phyloP scores from a whole-genome alignment of 2,113 vertebrate species.

The Gymnarchus niloticus region DNA sequence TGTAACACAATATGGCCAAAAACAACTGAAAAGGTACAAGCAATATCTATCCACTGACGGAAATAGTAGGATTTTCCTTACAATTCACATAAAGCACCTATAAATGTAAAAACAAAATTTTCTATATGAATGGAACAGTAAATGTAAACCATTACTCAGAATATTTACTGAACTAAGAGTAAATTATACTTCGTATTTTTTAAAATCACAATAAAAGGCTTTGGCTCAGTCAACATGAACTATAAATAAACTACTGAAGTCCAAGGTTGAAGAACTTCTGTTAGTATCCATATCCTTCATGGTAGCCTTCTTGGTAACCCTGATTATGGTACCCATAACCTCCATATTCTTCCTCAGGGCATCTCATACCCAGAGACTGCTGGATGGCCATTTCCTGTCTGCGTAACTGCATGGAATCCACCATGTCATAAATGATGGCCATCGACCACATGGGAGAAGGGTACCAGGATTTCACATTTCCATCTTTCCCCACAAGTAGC shows the following conservation, averaged over 20 bases:
- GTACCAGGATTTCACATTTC: conserved; percentile 88
- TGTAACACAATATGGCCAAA: conserved; percentile 4
- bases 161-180: neutral
- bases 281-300: conserved; percentile 78
- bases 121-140: neutral
- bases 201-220: neutral
- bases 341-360: conserved; percentile 76
- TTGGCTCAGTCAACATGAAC: conserved; percentile 9
- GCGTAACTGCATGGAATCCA: conserved; percentile 85
- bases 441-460: conserved; percentile 88
- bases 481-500: conserved; percentile 85
- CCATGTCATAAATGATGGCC: conserved; percentile 79
- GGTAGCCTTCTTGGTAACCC: conserved; percentile 75
- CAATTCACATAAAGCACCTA: neutral
- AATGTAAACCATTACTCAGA: neutral
- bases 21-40: neutral
- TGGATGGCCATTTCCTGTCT: conserved; percentile 87
- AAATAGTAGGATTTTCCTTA: neutral
- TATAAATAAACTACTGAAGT: conserved; percentile 1
- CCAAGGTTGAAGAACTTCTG: conserved; percentile 22
- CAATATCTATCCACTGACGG: neutral
- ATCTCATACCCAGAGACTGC: conserved; percentile 79
- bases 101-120: conserved; percentile 7
- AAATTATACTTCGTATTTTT: neutral
- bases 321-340: conserved; percentile 75